Evolutionary conservation across 2,797 vertebrate species (phyloP).

Genomic region (Clarias platycephalus): DNA sequence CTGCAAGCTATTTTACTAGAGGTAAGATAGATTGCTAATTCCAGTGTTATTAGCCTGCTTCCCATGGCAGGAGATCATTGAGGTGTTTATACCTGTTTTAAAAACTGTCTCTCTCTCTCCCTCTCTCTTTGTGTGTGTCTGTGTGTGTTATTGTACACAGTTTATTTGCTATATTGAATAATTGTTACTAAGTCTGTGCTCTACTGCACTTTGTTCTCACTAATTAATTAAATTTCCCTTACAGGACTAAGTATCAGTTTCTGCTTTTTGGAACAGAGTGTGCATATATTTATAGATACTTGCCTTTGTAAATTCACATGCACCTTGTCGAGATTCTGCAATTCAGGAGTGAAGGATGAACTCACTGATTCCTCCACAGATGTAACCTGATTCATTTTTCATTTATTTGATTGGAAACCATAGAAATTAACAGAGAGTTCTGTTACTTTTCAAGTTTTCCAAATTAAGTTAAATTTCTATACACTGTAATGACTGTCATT

Average conservation of each 20-base stretch:
- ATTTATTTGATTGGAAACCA: constrained; percentile 4
- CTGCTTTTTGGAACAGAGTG: not conserved
- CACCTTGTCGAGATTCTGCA: not conserved
- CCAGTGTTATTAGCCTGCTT: not conserved
- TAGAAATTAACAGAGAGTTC: not conserved
- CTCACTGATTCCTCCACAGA: not conserved
- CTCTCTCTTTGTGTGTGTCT: not conserved
- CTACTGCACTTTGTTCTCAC: not conserved
- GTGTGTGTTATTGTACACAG: not conserved
- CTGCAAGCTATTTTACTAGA: not conserved
- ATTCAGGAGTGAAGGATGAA: not conserved
- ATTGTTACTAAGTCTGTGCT: not conserved
- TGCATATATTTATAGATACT: constrained; percentile 3
- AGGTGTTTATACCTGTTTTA: not conserved
- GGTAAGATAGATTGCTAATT: not conserved
- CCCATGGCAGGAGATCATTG: not conserved
- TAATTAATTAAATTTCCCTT: not conserved
- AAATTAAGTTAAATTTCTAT: not conserved
- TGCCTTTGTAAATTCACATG: constrained; percentile 27
- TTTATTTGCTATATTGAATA: constrained; percentile 5
- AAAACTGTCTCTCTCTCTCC: too few species aligned
- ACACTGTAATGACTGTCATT: not conserved
- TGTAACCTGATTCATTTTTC: constrained; percentile 11
- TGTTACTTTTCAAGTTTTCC: not conserved
- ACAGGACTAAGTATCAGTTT: not conserved